These are phyloP conservation scores for Theropithecus gelada DNA, from an alignment of 2,113 vertebrate species.

Conservation along the genomic window DNA sequence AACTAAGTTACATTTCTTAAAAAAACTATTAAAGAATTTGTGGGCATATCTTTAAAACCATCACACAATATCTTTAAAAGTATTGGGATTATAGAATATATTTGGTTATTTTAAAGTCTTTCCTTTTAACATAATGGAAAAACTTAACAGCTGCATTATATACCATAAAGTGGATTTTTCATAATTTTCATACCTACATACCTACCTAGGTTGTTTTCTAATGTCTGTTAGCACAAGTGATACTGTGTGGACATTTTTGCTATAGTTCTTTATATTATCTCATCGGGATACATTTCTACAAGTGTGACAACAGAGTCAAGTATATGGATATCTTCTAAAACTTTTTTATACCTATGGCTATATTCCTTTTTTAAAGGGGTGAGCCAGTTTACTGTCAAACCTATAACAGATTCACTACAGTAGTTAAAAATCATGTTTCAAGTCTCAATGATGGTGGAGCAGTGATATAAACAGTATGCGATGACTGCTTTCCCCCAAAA, in stretches of 20 bases:
- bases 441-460: background rate
- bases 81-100: background rate
- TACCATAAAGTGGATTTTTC: background rate
- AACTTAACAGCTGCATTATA: background rate
- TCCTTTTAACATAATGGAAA: background rate
- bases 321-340: background rate
- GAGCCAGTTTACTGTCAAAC: background rate
- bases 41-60: background rate
- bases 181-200: background rate
- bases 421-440: background rate
- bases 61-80: background rate
- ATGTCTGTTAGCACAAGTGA: background rate
- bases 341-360: background rate
- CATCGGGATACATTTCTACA: background rate
- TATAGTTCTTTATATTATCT: background rate
- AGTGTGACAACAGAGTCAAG: background rate
- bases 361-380: background rate
- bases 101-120: background rate
- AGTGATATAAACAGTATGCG: rapidly evolving
- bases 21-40: background rate
- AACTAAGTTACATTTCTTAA: background rate
- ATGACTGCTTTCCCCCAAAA: background rate
- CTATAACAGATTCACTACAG: background rate
- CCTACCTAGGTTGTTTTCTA: background rate
- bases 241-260: background rate